phyloP scores from a whole-genome alignment of 2,888 invertebrate species.

The Petrophora chlorosata region DNA sequence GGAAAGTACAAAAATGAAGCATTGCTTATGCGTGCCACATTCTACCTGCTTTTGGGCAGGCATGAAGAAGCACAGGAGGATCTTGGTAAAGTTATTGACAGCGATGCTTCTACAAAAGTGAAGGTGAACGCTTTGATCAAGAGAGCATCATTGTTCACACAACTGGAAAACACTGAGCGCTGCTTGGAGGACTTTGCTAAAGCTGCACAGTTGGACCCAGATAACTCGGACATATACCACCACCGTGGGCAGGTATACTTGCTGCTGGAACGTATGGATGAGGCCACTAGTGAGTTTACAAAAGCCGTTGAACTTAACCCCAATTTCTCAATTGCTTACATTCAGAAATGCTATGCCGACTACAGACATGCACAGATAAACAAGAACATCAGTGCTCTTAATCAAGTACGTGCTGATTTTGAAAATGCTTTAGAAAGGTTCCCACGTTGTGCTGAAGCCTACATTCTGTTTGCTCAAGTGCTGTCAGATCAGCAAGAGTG shows the following conservation, averaged over 20 bases:
- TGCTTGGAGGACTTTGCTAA: conserved; percentile 91
- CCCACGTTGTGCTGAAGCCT: conserved; percentile 93
- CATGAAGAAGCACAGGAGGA: conserved; percentile 89
- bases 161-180: conserved; percentile 88
- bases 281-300: conserved; percentile 92
- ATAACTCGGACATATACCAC: conserved; percentile 95
- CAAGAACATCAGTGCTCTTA: conserved; percentile 84
- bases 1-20: conserved; percentile 87
- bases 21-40: conserved; percentile 91
- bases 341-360: conserved; percentile 95
- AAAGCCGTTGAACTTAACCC: conserved; percentile 92
- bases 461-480: conserved; percentile 95
- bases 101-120: conserved; percentile 85
- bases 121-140: conserved; percentile 94
- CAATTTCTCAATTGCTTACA: conserved; percentile 92
- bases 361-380: conserved; percentile 88
- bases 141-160: conserved; percentile 92
- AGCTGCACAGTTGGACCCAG: conserved; percentile 90
- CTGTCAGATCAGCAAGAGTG: conserved; percentile 93
- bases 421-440: conserved; percentile 90
- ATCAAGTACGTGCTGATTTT: conserved; percentile 88
- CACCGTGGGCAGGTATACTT: conserved; percentile 95
- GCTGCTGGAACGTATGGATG: conserved; percentile 90
- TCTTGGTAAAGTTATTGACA: conserved; percentile 87
- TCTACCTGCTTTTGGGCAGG: conserved; percentile 90